A percentile compares a stretch with the other conserved stretches of the same genome.
These are phyloP conservation scores for Baryphthengus martii DNA, from an alignment of 2,113 vertebrate species.

Conservation along the genomic window DNA sequence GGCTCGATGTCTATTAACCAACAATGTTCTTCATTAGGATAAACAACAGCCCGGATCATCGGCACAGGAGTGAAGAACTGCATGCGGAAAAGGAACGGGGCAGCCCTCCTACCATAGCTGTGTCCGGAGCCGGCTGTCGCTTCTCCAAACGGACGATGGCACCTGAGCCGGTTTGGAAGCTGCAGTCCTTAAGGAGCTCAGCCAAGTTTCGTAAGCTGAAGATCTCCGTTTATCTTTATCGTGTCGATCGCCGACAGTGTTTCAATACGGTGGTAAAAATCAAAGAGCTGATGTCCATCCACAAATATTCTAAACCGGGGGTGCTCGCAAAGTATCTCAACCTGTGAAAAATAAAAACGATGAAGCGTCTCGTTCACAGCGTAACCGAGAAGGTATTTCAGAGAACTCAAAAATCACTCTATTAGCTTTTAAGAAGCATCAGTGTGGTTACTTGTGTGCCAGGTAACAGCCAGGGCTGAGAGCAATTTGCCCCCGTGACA, in stretches of 20 bases:
- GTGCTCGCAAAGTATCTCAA: slow-evolving; percentile 98
- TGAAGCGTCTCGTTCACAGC: neutral
- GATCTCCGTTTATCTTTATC: slow-evolving; percentile 93
- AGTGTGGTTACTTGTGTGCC: neutral
- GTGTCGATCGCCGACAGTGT: slow-evolving; percentile 91
- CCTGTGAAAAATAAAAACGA: slow-evolving; percentile 75
- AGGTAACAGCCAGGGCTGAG: neutral
- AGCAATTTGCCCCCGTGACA: neutral
- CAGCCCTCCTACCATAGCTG: slow-evolving; percentile 60
- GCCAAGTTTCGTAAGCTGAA: slow-evolving; percentile 97
- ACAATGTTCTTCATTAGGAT: slow-evolving; percentile 62
- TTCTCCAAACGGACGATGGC: slow-evolving; percentile 52
- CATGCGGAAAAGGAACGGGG: slow-evolving; percentile 63
- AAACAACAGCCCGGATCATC: slow-evolving; percentile 46
- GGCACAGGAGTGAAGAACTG: slow-evolving; percentile 68
- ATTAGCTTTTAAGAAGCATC: neutral
- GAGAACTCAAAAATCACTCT: neutral
- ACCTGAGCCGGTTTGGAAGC: slow-evolving; percentile 56
- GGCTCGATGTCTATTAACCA: slow-evolving; percentile 65
- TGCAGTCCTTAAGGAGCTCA: slow-evolving; percentile 69
- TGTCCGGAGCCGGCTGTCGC: slow-evolving; percentile 63
- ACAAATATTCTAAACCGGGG: slow-evolving; percentile 97
- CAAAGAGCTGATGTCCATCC: slow-evolving; percentile 98
- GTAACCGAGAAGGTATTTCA: neutral
- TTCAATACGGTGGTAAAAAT: slow-evolving; percentile 98